phyloP scores from a whole-genome alignment of 1,140 invertebrate genomes.

The Pomacea maculata region DNA sequence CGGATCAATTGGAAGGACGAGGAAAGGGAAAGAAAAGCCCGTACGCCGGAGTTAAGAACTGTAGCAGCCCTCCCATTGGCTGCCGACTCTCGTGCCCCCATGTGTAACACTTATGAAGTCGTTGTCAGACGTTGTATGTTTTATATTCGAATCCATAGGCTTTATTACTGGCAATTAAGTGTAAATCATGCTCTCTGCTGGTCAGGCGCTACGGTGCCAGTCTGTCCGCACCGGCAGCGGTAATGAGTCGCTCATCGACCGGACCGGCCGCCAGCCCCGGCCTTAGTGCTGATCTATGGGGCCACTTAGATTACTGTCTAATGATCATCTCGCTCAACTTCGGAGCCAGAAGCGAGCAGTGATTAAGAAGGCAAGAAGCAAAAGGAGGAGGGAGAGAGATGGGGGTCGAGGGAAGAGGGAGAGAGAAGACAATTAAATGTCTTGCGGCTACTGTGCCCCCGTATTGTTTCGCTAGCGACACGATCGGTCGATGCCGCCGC shows the following conservation, averaged over 20 bases:
- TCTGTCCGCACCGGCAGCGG: not conserved
- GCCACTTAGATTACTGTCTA: constrained; percentile 11
- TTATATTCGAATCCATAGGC: constrained; percentile 5
- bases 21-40: too few species aligned
- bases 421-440: constrained; percentile 2
- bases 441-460: not conserved
- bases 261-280: not conserved
- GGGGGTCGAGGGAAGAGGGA: too few species aligned
- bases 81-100: too few species aligned
- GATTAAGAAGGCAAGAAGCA: constrained; percentile 9
- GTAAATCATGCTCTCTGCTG: not conserved
- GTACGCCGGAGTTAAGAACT: too few species aligned
- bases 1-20: not conserved
- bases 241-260: constrained; percentile 4
- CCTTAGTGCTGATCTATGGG: not conserved
- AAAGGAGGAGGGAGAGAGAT: not conserved
- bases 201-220: not conserved
- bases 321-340: constrained; percentile 2
- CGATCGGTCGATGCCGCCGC: too few species aligned
- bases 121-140: not conserved
- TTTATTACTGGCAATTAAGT: constrained; percentile 6
- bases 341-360: not conserved
- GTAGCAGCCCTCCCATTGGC: too few species aligned
- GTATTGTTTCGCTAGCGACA: too few species aligned
- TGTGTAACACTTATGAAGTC: not conserved